These are phyloP conservation scores for Arenaria interpres DNA, from an alignment of 2,113 vertebrate species.

Conservation along the genomic window DNA sequence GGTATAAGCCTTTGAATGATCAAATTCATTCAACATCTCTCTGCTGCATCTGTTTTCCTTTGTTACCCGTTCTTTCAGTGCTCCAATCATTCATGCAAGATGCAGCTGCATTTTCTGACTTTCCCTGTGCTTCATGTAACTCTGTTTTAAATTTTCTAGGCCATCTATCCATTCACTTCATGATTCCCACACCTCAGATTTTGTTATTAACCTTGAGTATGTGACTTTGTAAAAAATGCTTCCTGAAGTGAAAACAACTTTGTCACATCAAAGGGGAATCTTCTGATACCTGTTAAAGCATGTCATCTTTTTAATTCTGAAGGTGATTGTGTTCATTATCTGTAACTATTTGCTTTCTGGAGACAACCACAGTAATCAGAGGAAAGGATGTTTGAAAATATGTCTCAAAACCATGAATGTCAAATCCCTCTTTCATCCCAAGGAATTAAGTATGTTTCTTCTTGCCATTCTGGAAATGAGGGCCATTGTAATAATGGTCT, in stretches of 20 bases:
- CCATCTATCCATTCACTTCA: background rate
- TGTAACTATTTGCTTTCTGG: background rate
- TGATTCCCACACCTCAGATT: background rate
- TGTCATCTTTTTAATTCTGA: background rate
- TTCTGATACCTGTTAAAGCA: background rate
- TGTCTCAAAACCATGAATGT: background rate
- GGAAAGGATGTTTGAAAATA: background rate
- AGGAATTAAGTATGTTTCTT: background rate
- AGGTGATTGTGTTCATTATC: background rate
- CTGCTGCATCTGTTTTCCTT: slow-evolving; percentile 20
- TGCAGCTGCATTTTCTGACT: background rate
- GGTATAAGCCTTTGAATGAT: slow-evolving; percentile 31
- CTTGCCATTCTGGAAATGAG: background rate
- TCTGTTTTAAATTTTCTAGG: background rate
- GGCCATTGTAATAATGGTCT: background rate
- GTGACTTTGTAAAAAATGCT: background rate
- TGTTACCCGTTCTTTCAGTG: background rate
- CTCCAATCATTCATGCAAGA: background rate
- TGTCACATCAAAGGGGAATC: background rate
- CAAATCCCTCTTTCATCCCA: background rate
- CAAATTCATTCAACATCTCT: background rate
- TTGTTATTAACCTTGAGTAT: background rate
- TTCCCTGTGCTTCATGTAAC: background rate
- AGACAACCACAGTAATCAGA: background rate
- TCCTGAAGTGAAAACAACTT: slow-evolving; percentile 10